Conservation (phyloP, 1,140 invertebrate species). For the Planococcus citri region DNA sequence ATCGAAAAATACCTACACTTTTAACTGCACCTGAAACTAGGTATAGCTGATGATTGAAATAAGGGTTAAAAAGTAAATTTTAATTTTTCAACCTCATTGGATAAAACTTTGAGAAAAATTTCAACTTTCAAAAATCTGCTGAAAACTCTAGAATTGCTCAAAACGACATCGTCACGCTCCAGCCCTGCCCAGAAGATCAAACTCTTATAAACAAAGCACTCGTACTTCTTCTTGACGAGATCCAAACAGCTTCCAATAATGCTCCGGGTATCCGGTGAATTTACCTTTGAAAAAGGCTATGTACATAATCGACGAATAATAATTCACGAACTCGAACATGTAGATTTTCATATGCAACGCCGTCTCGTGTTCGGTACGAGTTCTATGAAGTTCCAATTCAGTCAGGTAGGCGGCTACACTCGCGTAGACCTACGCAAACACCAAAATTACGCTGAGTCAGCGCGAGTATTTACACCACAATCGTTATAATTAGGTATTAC, state of each 20-base stretch:
- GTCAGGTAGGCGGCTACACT: slow-evolving; percentile 82
- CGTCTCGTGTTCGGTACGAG: slow-evolving; percentile 95
- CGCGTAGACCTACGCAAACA: slow-evolving; percentile 87
- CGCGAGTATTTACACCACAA: slow-evolving; percentile 76
- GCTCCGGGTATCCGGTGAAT: slow-evolving; percentile 65
- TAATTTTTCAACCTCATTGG: too few species aligned
- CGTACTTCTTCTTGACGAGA: slow-evolving; percentile 76
- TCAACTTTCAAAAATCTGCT: too few species aligned
- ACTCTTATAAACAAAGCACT: too few species aligned
- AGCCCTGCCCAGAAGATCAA: too few species aligned
- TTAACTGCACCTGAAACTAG: too few species aligned
- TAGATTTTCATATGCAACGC: slow-evolving; percentile 94
- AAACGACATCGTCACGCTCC: too few species aligned
- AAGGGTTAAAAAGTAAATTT: too few species aligned
- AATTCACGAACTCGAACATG: slow-evolving; percentile 94
- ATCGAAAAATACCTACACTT: too few species aligned
- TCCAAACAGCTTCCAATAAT: slow-evolving; percentile 59
- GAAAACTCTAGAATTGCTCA: too few species aligned
- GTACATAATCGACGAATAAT: slow-evolving; percentile 96
- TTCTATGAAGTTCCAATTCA: slow-evolving; percentile 83
- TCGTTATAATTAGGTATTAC: background rate
- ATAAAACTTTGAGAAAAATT: too few species aligned
- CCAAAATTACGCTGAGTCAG: slow-evolving; percentile 97
- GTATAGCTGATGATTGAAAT: too few species aligned
- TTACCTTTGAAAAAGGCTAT: slow-evolving; percentile 96